phyloP scores from a whole-genome alignment of 2,113 vertebrate genomes.

The Manacus vitellinus region DNA sequence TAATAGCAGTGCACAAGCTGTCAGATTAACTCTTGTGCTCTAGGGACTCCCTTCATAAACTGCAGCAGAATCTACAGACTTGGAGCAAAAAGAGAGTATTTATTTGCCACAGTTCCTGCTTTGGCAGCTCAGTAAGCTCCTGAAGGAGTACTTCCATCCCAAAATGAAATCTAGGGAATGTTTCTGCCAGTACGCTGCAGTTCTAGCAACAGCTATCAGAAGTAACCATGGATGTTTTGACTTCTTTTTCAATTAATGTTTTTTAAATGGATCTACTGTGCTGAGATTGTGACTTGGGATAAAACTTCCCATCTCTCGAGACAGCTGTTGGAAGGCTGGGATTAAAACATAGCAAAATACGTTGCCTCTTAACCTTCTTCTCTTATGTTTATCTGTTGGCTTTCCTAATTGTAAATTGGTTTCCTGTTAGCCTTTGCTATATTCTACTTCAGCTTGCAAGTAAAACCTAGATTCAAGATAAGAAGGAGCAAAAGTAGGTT shows the following conservation, averaged over 20 bases:
- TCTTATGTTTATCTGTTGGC: not conserved
- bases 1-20: not conserved
- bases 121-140: not conserved
- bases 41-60: not conserved
- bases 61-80: not conserved
- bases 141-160: not conserved
- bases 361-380: not conserved
- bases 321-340: not conserved
- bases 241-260: constrained; percentile 29
- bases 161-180: not conserved
- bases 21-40: not conserved
- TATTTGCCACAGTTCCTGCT: not conserved
- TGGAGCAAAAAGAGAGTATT: not conserved
- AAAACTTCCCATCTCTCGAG: not conserved
- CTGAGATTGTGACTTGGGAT: not conserved
- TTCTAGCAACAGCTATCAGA: constrained; percentile 10
- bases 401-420: not conserved
- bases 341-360: not conserved
- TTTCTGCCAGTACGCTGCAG: not conserved
- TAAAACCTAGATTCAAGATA: not conserved
- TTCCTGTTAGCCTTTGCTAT: not conserved
- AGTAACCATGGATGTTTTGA: not conserved
- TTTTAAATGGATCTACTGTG: not conserved
- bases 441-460: not conserved
- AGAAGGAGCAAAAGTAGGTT: not conserved